Conservation (phyloP, 2,113 vertebrate genomes). For the Forbesichthys papilliferus region DNA sequence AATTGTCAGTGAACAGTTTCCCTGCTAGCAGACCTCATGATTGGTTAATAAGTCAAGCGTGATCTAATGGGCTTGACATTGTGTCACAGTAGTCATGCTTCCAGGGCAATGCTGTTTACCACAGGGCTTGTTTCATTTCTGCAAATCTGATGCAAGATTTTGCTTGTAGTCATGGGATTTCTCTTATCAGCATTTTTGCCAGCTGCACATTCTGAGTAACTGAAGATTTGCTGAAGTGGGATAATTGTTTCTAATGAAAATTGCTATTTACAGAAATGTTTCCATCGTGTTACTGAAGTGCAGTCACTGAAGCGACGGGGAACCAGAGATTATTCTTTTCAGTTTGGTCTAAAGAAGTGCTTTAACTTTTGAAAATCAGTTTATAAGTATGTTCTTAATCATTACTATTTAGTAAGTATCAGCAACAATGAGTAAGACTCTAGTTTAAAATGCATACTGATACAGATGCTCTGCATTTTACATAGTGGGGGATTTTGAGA, state of each 20-base stretch:
- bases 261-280: not conserved
- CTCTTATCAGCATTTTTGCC: slow-evolving; percentile 28
- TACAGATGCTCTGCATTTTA: slow-evolving; percentile 17
- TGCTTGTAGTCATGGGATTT: slow-evolving; percentile 58
- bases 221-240: slow-evolving; percentile 8
- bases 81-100: slow-evolving; percentile 54
- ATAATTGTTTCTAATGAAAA: slow-evolving; percentile 24
- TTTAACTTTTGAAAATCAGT: slow-evolving; percentile 12
- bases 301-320: not conserved
- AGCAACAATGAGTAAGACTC: too few species aligned
- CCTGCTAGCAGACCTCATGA: slow-evolving; percentile 59
- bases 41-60: slow-evolving; percentile 75
- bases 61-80: slow-evolving; percentile 66
- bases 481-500: slow-evolving; percentile 97
- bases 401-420: too few species aligned
- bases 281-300: slow-evolving; percentile 4
- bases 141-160: slow-evolving; percentile 55
- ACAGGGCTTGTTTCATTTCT: slow-evolving; percentile 57
- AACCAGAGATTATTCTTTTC: slow-evolving; percentile 15
- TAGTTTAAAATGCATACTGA: too few species aligned
- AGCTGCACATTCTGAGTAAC: slow-evolving; percentile 23
- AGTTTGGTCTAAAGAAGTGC: not conserved
- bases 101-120: slow-evolving; percentile 51
- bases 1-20: slow-evolving; percentile 30
- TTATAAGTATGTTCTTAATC: slow-evolving; percentile 44